Conservation (phyloP, 1,140 invertebrate species). For the Pseudomyrmex concolor region DNA sequence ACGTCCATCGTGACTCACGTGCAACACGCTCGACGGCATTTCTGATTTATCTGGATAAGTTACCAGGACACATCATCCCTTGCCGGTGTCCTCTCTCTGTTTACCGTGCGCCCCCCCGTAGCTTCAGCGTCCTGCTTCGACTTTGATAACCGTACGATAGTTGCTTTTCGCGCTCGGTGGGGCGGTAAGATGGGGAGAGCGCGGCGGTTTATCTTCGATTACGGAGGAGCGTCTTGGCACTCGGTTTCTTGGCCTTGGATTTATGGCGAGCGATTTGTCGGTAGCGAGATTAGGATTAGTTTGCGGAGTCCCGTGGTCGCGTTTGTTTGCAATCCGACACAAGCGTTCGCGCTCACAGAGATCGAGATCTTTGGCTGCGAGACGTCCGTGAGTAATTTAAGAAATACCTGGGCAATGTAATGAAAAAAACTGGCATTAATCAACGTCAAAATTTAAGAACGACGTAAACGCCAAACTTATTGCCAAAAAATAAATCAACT, state of each 20-base stretch:
- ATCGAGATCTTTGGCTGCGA: conserved; percentile 66
- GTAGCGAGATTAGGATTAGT: conserved; percentile 83
- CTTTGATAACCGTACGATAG: conserved; percentile 76
- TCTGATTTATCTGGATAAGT: conserved; percentile 78
- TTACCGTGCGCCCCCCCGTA: conserved; percentile 64
- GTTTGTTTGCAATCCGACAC: conserved; percentile 76
- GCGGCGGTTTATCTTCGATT: conserved; percentile 82
- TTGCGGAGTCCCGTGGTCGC: conserved; percentile 74
- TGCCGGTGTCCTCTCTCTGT: conserved; percentile 56
- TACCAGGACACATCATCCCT: conserved; percentile 72
- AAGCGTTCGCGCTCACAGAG: conserved; percentile 57
- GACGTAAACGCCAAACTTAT: neutral
- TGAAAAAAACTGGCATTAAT: neutral
- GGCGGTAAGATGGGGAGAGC: conserved; percentile 45
- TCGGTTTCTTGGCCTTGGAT: conserved; percentile 79
- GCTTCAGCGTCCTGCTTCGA: conserved; percentile 65
- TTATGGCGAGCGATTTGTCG: conserved; percentile 85
- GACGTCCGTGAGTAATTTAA: conserved; percentile 43
- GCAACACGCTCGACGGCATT: conserved; percentile 67
- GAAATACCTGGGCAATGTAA: neutral
- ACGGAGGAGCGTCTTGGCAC: conserved; percentile 75
- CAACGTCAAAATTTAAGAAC: neutral
- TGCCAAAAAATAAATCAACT: no score
- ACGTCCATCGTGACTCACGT: conserved; percentile 54
- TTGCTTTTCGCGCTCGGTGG: conserved; percentile 63